These are phyloP conservation scores for Acromyrmex echinatior DNA, from an alignment of 1,140 invertebrate genomes.

Conservation along the genomic window DNA sequence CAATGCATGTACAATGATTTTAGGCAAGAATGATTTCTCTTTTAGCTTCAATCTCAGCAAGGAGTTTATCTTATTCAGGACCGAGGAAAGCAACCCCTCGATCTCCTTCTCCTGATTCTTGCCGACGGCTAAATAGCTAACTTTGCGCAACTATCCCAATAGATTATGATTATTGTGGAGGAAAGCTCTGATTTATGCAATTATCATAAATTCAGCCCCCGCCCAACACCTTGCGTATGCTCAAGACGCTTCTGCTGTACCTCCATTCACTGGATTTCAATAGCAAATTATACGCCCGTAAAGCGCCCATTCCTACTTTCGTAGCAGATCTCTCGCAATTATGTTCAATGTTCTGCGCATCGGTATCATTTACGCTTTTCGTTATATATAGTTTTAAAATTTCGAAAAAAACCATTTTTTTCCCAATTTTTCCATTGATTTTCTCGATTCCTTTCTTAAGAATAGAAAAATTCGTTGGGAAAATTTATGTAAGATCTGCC, in stretches of 20 bases:
- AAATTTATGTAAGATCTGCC: too few relatives aligned
- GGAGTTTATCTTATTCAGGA: constrained; percentile 84
- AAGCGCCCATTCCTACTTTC: constrained; percentile 68
- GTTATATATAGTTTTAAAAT: not conserved
- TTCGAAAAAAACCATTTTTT: too few relatives aligned
- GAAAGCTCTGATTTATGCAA: constrained; percentile 87
- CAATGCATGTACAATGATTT: constrained; percentile 70
- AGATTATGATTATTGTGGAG: constrained; percentile 87
- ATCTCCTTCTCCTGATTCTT: constrained; percentile 73
- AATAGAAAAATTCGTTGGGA: too few relatives aligned
- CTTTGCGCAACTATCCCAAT: constrained; percentile 86
- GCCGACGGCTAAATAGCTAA: constrained; percentile 86
- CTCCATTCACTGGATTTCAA: constrained; percentile 85
- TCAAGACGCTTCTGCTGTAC: constrained; percentile 81
- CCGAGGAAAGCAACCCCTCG: constrained; percentile 75
- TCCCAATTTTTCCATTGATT: too few relatives aligned
- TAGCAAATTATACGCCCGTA: constrained; percentile 84
- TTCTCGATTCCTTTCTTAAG: too few relatives aligned
- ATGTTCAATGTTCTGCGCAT: not conserved
- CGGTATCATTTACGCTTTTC: constrained; percentile 12
- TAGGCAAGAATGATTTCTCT: constrained; percentile 61
- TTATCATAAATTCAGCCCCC: constrained; percentile 85
- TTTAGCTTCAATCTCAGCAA: constrained; percentile 75
- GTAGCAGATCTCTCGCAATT: constrained; percentile 51
- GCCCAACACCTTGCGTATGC: constrained; percentile 83